Evolutionary conservation across 2,888 invertebrate species (phyloP), one percentile per base, ranked within the genome.

Genomic region (Chalcosyrphus nemorum): DNA sequence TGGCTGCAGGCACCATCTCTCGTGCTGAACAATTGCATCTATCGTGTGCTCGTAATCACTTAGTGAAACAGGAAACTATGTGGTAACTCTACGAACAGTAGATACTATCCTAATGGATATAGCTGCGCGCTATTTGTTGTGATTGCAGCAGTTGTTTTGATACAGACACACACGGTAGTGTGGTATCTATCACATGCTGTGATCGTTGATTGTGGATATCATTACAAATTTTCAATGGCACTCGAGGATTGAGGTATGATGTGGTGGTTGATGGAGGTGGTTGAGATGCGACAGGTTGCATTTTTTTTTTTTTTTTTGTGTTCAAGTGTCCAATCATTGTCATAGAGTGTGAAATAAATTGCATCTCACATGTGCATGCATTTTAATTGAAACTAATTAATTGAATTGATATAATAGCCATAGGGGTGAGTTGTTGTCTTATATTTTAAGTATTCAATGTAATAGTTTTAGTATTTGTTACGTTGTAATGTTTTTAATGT

Each of bases 41-140:
- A 77, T 54, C 52, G 59, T 19, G 29, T 27, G 29, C 24, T 80
- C 74, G 74, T 84, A 80, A 84, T 80, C 75, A 75, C 74, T 84
- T 84, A 80, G 57, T 63, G 80, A 84, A 80, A 84, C 84, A 84
- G 84, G 82, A 84, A 84, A 80, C 82, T 63, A 63, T 84, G 80
- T 80, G 68, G 82, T 74, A 84, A 84, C 56, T 38, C 45, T 41
- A 21, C 35, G 27, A 52, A 52, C 29, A 32, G 9, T 24, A 24
- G 3, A 4, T 50, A 38, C 74, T 70, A 80, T 65, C 74, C 74
- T 52, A 61, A 81, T 72, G 38, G 65, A 59, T 43, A 32, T 57
- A 29, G 3, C 21, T 15, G 38, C 29, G 27, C 29, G 27, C 27
- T 13, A 3, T 15, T 38, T 52, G 43, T 43, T 74, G 19, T 57